Evolutionary conservation across 2,113 vertebrate genomes (phyloP).

Genomic region (Montifringilla adamsi): DNA sequence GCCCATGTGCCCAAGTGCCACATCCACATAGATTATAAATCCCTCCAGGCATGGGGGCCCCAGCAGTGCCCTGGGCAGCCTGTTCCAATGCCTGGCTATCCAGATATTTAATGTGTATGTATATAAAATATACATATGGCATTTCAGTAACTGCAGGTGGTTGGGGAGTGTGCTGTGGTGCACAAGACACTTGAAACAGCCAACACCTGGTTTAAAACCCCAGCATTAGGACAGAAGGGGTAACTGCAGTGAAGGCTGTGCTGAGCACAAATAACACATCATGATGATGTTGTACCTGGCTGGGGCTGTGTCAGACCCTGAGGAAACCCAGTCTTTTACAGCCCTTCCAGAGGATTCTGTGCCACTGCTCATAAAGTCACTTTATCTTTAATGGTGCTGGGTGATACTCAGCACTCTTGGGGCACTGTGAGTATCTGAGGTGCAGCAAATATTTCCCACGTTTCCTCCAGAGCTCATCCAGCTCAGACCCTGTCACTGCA

Average conservation of each 20-base stretch:
- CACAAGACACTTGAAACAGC: background rate
- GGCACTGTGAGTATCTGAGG: background rate
- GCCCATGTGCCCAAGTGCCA: background rate
- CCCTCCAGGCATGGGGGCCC: background rate
- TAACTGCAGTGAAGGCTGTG: background rate
- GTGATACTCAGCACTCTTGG: background rate
- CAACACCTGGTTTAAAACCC: background rate
- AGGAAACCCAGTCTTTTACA: background rate
- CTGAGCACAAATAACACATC: background rate
- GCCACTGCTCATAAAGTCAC: background rate
- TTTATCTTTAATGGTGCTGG: background rate
- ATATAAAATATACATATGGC: no score
- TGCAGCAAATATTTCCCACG: background rate
- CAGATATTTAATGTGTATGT: background rate
- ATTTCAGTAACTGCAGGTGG: background rate
- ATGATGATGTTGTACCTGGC: background rate
- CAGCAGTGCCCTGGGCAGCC: background rate
- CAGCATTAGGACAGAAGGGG: background rate
- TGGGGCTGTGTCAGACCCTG: background rate
- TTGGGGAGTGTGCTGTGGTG: accelerated
- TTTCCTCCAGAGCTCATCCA: background rate
- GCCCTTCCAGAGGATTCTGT: background rate
- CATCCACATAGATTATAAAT: background rate
- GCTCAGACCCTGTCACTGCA: background rate
- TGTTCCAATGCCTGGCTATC: background rate